Percentiles rank a stretch among this genome's conserved stretches.
These are phyloP conservation scores for Psophia crepitans DNA, from an alignment of 2,113 vertebrate genomes.

Conservation along the genomic window DNA sequence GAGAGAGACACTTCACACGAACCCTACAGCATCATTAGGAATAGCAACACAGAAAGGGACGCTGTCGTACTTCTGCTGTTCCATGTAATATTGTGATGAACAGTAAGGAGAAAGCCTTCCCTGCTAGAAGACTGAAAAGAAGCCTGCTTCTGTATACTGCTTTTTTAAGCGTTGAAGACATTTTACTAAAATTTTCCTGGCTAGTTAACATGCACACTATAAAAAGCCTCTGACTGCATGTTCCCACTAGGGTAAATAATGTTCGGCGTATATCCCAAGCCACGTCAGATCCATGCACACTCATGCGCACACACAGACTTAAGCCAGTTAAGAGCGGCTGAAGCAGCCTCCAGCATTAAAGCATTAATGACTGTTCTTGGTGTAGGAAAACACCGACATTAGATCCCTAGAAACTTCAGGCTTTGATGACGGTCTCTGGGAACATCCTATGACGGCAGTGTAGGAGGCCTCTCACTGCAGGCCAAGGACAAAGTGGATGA, in stretches of 20 bases:
- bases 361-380: background rate
- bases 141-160: background rate
- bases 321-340: background rate
- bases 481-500: background rate
- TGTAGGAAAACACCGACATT: background rate
- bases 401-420: background rate
- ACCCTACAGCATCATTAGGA: background rate
- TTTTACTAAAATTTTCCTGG: slow-evolving; percentile 58
- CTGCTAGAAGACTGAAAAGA: background rate
- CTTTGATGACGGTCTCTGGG: background rate
- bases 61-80: background rate
- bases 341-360: background rate
- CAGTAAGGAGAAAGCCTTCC: background rate
- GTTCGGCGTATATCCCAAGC: background rate
- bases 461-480: background rate
- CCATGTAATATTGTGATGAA: background rate
- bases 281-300: background rate
- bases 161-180: background rate
- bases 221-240: slow-evolving; percentile 49
- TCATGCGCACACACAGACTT: background rate
- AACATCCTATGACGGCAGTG: background rate
- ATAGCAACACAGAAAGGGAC: background rate
- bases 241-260: slow-evolving; percentile 38
- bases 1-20: background rate
- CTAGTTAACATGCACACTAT: background rate